Evolutionary conservation across 2,888 invertebrate genomes (phyloP), one percentile per base, ranked within the genome.

Genomic region (Oscheius onirici): DNA sequence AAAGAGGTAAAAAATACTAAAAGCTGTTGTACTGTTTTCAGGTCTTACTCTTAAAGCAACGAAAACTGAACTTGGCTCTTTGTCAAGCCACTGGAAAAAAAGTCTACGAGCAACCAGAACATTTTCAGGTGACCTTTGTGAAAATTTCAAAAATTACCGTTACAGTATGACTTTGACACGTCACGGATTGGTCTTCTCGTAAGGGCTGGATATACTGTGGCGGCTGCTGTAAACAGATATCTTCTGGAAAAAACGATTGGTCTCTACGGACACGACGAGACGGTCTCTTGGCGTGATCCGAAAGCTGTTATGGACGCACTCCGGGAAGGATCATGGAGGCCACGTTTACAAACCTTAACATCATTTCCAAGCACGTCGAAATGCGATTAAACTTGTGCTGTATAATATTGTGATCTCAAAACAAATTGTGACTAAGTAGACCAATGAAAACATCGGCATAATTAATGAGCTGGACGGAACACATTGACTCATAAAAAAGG

Each of bases 151-250:
- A 8, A 46, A 46, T 6, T 20, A 3, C 20, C 22, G 0, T 52
- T 52, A 3, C 52, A 52, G 52, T 52, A 52, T 52, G 24, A 52
- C 22, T 52, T 52, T 24, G 52, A 52, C 13, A 52, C 52, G 3
- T 22, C 22, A 17, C 17, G 52, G 24, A 24, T 20, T 13, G 52
- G 52, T 6, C 26, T 52, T 20, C 26, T 52, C 3, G 22, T 52
- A 8, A 52, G 52, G 13, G 52, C 52, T 22, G 52, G 52, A 24
- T 22, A 20, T 24, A 22, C 22, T 52, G 52, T 6, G 3, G 24
- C n/a, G 22, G 52, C 20, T n/a, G 52, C 52, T 52, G 13, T 22
- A 13, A 24, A 22, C 6, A 8, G 52, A 8, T 20, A n/a, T 17
- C 20, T 22, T 13, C 17, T 13, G 13, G 52, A 52, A 13, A 52